phyloP scores from a whole-genome alignment of 2,113 vertebrate species.

The Proterorhinus semilunaris region DNA sequence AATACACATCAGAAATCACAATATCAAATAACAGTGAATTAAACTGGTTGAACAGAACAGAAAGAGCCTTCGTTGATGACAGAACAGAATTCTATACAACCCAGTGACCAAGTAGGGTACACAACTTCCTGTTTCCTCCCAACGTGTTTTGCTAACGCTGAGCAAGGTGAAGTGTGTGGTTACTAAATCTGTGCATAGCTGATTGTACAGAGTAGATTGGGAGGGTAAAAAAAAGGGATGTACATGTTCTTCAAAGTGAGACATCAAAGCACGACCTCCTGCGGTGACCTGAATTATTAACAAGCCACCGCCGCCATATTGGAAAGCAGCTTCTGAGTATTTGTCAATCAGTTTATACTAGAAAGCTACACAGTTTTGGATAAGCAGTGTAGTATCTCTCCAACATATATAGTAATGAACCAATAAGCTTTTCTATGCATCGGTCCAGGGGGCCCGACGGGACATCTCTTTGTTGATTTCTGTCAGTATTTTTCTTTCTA shows the following conservation, averaged over 20 bases:
- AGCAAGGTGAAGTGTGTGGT: not conserved
- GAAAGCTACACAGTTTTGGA: too few species aligned
- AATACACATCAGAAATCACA: not conserved
- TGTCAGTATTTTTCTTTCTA: too few species aligned
- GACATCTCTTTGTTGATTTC: too few species aligned
- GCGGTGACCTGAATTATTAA: slow-evolving; percentile 76
- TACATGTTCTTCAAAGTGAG: slow-evolving; percentile 65
- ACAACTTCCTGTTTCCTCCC: too few species aligned
- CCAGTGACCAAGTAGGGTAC: too few species aligned
- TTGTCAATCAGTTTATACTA: not conserved
- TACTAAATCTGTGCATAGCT: not conserved
- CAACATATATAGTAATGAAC: too few species aligned
- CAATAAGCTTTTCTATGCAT: too few species aligned
- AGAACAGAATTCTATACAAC: too few species aligned
- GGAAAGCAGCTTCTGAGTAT: slow-evolving; percentile 32
- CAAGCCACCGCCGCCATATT: slow-evolving; percentile 54
- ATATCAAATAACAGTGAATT: not conserved
- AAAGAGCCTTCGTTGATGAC: too few species aligned
- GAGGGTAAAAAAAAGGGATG: slow-evolving; percentile 17
- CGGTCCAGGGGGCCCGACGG: too few species aligned
- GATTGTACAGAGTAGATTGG: slow-evolving; percentile 18
- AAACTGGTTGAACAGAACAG: too few species aligned
- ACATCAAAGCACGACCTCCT: slow-evolving; percentile 74
- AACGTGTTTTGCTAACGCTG: not conserved
- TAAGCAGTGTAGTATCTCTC: too few species aligned